Base-by-base conservation (phyloP, 2,113 vertebrate genomes). In the Mesitornis unicolor region DNA sequence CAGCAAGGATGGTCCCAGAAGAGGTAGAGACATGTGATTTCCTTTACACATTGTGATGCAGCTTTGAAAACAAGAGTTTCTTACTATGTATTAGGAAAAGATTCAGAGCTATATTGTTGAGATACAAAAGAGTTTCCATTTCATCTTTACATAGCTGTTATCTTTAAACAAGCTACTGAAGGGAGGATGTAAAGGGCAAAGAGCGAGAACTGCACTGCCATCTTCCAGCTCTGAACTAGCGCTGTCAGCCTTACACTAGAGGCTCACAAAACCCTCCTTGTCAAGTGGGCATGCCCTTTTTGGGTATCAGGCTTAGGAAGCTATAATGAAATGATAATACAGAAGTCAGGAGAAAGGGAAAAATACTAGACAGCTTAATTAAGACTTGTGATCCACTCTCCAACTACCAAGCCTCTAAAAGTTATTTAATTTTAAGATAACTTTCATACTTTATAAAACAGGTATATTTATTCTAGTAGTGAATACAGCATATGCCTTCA, bases 251-350 rank as follows among this genome's bases (percentile, higher is more conserved):
- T 43, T 43, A 24, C 59, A 14, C 57, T 45, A 43, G 22, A 75
- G 60, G 35, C 70, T 77, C 67, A 91, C 70, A 96, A 96, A 93
- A 26, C 33, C 47, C 70, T 54, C 79, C 59, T 33, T 84, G 87
- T 74, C 64, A 45, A 63, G 40, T 2, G 3, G n/a, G 8, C 29
- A 47, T n/a, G 87, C 47, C 60, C 68, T 54, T 73, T 50, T 36
- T 45, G 71, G 76, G 18, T 65, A 88, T 43, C 63, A 36, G 33
- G 54, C 43, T 78, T n/a, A 24, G 47, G 51, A 95, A 77, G 19
- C 59, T 63, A 16, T 51, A 70, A 74, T 80, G 56, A 70, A 80
- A 90, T 89, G 40, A 90, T 56, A 90, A 83, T 43, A 76, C 11
- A 92, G 75, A 93, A 84, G 80, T 59, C n/a, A 79, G 13, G 33